These are phyloP conservation scores for Spatulosminthurus flaviceps DNA, from an alignment of 2,888 invertebrate species.

Conservation along the genomic window DNA sequence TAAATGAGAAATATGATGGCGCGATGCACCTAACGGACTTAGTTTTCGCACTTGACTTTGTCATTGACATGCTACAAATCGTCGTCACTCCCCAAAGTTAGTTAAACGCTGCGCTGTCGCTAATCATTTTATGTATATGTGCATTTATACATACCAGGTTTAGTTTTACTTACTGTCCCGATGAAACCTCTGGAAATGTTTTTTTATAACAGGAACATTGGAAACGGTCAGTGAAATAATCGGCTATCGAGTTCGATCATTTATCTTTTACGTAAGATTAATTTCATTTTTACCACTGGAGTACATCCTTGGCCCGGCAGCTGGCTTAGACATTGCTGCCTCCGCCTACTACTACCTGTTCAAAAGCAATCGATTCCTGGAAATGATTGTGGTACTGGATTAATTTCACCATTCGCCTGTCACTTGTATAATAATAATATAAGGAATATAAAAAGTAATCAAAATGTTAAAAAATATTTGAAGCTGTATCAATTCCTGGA, in stretches of 20 bases:
- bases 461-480: background rate
- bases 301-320: conserved; percentile 49
- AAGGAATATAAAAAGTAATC: too few relatives aligned
- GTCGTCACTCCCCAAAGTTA: conserved; percentile 61
- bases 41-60: conserved; percentile 53
- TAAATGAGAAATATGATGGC: conserved; percentile 43
- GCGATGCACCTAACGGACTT: conserved; percentile 53
- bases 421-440: too few relatives aligned
- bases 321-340: background rate
- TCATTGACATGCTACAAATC: conserved; percentile 56
- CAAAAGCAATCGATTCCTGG: conserved; percentile 56
- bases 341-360: conserved; percentile 55
- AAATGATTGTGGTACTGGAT: conserved; percentile 51
- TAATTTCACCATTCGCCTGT: too few relatives aligned
- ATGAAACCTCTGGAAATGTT: too few relatives aligned
- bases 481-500: conserved; percentile 38
- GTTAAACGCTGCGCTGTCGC: too few relatives aligned
- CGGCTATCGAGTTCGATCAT: conserved; percentile 48
- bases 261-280: conserved; percentile 53
- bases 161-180: too few relatives aligned
- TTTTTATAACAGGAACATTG: conserved; percentile 54
- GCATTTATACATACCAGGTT: too few relatives aligned
- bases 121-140: too few relatives aligned
- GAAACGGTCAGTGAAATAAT: conserved; percentile 55
- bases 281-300: conserved; percentile 59